These are phyloP conservation scores for Synergus japonicus DNA, from an alignment of 2,888 invertebrate genomes.

Conservation along the genomic window DNA sequence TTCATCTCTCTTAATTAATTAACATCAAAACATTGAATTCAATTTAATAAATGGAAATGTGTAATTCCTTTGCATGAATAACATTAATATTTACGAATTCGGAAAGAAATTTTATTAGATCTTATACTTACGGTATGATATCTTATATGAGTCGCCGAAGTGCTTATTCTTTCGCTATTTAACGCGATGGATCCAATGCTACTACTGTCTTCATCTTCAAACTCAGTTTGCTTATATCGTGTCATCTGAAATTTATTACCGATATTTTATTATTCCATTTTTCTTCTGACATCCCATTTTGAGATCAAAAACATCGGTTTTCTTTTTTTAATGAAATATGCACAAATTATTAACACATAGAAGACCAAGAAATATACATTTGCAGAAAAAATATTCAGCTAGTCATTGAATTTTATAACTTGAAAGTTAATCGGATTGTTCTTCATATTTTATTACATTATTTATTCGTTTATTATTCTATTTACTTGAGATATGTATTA, in stretches of 20 bases:
- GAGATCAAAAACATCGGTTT: background rate
- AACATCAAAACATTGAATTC: background rate
- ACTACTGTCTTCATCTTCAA: slow-evolving; percentile 90
- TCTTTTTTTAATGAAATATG: background rate
- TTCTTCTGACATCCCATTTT: background rate
- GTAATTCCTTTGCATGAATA: no score
- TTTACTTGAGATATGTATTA: no score
- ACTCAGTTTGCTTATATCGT: slow-evolving; percentile 91
- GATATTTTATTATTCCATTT: background rate
- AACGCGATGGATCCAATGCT: slow-evolving; percentile 91
- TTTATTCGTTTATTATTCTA: no score
- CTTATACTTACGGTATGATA: slow-evolving; percentile 85
- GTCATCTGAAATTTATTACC: slow-evolving; percentile 87
- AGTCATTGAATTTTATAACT: no score
- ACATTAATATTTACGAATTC: no score
- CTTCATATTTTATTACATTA: no score
- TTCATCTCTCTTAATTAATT: background rate
- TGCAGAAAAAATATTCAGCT: no score
- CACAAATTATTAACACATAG: background rate
- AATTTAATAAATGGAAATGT: background rate
- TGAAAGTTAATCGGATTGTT: no score
- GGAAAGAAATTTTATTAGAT: background rate
- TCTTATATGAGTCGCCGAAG: slow-evolving; percentile 89
- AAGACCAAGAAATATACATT: no score
- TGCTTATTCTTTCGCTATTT: slow-evolving; percentile 86